These are phyloP conservation scores for Ethmia dodecea DNA, from an alignment of 2,888 invertebrate species.

Conservation along the genomic window DNA sequence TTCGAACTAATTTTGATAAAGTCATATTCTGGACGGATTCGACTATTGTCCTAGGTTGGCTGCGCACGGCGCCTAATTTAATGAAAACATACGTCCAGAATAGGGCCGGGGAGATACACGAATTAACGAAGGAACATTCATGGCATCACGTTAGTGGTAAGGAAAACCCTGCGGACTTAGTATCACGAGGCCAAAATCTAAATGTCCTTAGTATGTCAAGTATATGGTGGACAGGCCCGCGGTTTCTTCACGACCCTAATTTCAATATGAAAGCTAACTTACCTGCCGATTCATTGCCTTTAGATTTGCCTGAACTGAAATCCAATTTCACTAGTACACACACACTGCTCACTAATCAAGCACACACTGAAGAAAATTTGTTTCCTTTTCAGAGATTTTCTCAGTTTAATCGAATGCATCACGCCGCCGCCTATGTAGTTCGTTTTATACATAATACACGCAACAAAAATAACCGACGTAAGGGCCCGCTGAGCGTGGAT, in stretches of 20 bases:
- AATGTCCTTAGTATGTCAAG: constrained; percentile 9
- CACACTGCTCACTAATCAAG: constrained; percentile 1
- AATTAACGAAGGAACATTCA: constrained; percentile 12
- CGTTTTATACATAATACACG: constrained; percentile 15
- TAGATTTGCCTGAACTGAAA: constrained; percentile 8
- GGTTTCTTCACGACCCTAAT: constrained; percentile 1
- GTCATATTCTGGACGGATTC: not conserved
- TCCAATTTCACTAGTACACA: not conserved
- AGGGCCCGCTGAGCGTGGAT: not conserved
- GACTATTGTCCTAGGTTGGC: too few species aligned
- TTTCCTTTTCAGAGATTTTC: constrained; percentile 13
- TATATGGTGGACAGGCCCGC: constrained; percentile 24
- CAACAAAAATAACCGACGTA: not conserved
- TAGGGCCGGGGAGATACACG: constrained; percentile 18
- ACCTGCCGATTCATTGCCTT: not conserved
- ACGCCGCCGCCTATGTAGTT: constrained; percentile 14
- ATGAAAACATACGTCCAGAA: constrained; percentile 24
- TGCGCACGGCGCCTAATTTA: constrained; percentile 16
- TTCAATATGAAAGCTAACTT: not conserved
- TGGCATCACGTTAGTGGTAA: constrained; percentile 12
- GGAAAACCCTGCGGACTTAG: constrained; percentile 1
- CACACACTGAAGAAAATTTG: not conserved
- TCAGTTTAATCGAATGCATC: constrained; percentile 11
- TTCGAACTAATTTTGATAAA: not conserved
- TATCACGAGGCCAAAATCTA: constrained; percentile 18